These are phyloP conservation scores for Drosophila suzukii DNA, from an alignment of 1,140 invertebrate genomes.

Conservation along the genomic window DNA sequence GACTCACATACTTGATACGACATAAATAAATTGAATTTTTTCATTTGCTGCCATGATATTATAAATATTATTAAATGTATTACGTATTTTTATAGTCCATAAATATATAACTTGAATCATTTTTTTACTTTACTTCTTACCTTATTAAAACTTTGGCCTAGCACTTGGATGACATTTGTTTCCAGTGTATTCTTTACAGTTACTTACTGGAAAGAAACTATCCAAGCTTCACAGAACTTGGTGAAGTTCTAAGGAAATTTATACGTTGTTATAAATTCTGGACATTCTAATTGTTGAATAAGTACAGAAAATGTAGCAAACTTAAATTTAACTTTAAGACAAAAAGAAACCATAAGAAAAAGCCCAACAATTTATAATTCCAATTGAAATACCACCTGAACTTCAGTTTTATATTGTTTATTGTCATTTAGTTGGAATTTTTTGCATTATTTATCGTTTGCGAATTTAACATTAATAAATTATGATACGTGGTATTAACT, in stretches of 20 bases:
- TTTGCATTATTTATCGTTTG: constrained; percentile 28
- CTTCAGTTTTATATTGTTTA: constrained; percentile 21
- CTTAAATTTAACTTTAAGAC: not conserved
- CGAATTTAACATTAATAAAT: constrained; percentile 34
- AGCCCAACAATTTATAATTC: not conserved
- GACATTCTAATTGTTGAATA: not conserved
- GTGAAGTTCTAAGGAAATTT: constrained; percentile 8
- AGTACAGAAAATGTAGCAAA: not conserved
- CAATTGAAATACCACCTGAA: constrained; percentile 8
- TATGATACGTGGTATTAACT: constrained; percentile 9
- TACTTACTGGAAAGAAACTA: not conserved
- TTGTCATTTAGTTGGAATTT: constrained; percentile 43
- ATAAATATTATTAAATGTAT: too few species aligned
- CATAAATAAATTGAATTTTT: too few species aligned
- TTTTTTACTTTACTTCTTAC: too few species aligned
- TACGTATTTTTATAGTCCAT: too few species aligned
- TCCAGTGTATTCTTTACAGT: not conserved
- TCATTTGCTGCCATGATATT: too few species aligned
- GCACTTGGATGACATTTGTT: not conserved
- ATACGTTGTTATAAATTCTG: constrained; percentile 7
- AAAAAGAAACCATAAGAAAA: not conserved
- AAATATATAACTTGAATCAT: too few species aligned
- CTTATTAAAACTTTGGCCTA: too few species aligned
- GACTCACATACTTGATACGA: too few species aligned
- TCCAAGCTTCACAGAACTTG: constrained; percentile 29